Percentiles rank a stretch among this genome's conserved stretches.
These are phyloP conservation scores for Periplaneta americana DNA, from an alignment of 1,140 invertebrate genomes.

Conservation along the genomic window DNA sequence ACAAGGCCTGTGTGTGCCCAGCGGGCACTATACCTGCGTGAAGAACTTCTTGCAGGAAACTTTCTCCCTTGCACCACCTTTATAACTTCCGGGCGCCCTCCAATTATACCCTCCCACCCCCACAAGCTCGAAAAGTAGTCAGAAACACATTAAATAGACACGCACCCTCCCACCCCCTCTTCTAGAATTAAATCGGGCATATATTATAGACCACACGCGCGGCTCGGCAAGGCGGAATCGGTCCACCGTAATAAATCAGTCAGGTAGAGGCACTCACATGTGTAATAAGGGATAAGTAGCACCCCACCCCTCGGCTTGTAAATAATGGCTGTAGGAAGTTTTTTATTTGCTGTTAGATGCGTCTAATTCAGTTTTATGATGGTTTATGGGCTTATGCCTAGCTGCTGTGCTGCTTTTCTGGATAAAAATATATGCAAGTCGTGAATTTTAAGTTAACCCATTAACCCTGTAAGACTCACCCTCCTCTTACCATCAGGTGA, in stretches of 20 bases:
- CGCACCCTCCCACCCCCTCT: neutral
- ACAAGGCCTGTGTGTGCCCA: neutral
- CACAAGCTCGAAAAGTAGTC: neutral
- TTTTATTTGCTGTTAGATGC: neutral
- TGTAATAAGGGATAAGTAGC: neutral
- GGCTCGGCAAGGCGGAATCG: neutral
- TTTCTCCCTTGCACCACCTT: too few relatives aligned
- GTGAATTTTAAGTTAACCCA: neutral
- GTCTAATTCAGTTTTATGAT: neutral
- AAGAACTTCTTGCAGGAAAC: neutral
- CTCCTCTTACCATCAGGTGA: too few relatives aligned
- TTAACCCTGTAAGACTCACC: neutral
- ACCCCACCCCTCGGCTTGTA: neutral
- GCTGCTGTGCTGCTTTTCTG: neutral
- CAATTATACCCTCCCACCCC: neutral
- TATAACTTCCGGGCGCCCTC: neutral
- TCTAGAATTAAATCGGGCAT: neutral
- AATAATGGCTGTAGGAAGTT: neutral
- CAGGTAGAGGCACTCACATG: neutral
- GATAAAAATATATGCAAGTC: neutral
- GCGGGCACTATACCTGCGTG: neutral
- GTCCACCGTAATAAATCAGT: neutral
- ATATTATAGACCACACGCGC: neutral
- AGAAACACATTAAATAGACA: neutral
- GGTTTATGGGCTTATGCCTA: neutral